phyloP scores from a whole-genome alignment of 37 sponge, comb jelly and placozoan species.

The Cladorhizidae sp. region DNA sequence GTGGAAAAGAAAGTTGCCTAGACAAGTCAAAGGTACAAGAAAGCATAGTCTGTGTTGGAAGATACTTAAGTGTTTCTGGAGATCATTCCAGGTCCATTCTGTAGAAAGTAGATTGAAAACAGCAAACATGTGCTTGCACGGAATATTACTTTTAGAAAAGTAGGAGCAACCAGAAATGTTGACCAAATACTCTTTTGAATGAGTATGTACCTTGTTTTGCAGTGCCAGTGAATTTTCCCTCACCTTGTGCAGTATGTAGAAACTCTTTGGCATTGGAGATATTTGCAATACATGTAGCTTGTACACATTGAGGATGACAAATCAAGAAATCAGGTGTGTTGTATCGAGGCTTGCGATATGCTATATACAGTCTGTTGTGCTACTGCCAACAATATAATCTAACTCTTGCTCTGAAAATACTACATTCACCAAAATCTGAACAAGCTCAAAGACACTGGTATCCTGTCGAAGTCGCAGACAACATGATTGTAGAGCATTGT shows the following conservation, averaged over 20 bases:
- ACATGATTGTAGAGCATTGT: constrained; percentile 2
- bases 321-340: constrained; percentile 5
- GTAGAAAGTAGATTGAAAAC: background rate
- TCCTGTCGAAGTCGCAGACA: background rate
- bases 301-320: constrained; percentile 4
- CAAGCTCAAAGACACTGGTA: background rate
- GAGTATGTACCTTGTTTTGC: constrained; percentile 1
- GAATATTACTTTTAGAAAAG: constrained; percentile 30
- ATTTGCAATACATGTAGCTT: constrained; percentile 6
- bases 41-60: too few relatives aligned
- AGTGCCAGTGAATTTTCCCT: constrained; percentile 22
- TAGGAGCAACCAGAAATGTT: constrained; percentile 23
- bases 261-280: constrained; percentile 10
- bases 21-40: too few relatives aligned
- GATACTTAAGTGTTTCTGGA: constrained; percentile 1
- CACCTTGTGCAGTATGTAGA: background rate
- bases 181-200: background rate
- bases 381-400: background rate
- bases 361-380: constrained; percentile 6
- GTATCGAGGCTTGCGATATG: constrained; percentile 22
- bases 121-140: constrained; percentile 41
- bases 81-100: constrained; percentile 22
- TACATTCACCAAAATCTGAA: constrained; percentile 8
- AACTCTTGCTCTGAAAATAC: too few relatives aligned
- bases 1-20: too few relatives aligned